A percentile compares a stretch with the other conserved stretches of the same genome.
phyloP scores from a whole-genome alignment of 2,113 vertebrate species.

The Calyptommatus sinebrachiatus region DNA sequence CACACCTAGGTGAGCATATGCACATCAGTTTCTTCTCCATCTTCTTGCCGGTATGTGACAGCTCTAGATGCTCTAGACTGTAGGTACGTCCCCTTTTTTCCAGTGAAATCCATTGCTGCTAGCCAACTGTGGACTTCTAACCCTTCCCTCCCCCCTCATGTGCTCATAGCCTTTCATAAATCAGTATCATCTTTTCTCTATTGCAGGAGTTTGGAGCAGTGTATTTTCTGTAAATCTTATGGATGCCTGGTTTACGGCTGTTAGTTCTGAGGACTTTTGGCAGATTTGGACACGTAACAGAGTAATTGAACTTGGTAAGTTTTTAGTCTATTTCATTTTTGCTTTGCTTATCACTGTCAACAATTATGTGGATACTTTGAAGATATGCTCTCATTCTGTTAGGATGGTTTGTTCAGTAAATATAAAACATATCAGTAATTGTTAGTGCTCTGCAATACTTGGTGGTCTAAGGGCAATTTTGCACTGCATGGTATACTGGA shows the following conservation, averaged over 20 bases:
- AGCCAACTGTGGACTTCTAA: too few species aligned
- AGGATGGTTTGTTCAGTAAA: neutral
- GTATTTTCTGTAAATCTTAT: slow-evolving; percentile 72
- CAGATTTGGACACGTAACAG: slow-evolving; percentile 66
- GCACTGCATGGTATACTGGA: too few species aligned
- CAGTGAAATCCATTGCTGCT: too few species aligned
- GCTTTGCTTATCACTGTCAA: neutral
- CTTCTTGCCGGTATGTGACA: too few species aligned
- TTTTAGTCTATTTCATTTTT: neutral
- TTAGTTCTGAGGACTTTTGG: slow-evolving; percentile 68
- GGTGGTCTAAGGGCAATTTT: too few species aligned
- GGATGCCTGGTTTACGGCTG: slow-evolving; percentile 67
- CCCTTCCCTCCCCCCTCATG: too few species aligned
- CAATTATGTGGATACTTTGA: neutral
- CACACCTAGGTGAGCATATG: too few species aligned
- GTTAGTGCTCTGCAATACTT: too few species aligned
- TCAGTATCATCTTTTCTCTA: neutral
- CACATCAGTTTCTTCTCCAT: too few species aligned
- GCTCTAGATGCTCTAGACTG: too few species aligned
- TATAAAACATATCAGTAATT: neutral
- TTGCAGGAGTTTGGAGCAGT: slow-evolving; percentile 71
- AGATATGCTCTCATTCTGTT: neutral
- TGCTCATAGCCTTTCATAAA: too few species aligned
- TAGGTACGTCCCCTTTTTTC: too few species aligned
- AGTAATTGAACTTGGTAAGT: slow-evolving; percentile 56